These are phyloP conservation scores for Brachionus sp. DNA, from an alignment of 1,140 invertebrate genomes.

Conservation along the genomic window DNA sequence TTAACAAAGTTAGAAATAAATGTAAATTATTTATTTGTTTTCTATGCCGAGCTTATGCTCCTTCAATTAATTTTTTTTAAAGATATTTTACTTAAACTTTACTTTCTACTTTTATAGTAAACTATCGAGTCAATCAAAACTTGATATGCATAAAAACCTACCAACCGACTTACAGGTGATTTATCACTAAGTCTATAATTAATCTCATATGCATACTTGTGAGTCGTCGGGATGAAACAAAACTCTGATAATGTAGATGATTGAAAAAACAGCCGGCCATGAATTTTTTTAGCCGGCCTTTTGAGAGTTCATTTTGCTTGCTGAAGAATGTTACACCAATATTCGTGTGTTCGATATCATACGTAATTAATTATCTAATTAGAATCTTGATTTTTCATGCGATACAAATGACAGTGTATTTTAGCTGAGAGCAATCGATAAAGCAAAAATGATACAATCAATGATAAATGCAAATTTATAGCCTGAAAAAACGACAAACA, in stretches of 20 bases:
- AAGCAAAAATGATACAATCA: background rate
- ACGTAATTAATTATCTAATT: constrained; percentile 11
- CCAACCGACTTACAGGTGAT: background rate
- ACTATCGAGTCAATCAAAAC: background rate
- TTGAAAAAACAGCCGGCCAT: background rate
- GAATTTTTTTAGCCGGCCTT: background rate
- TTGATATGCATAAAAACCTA: background rate
- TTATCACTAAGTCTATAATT: background rate
- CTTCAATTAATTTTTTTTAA: too few species aligned
- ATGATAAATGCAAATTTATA: constrained; percentile 1
- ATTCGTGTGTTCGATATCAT: background rate
- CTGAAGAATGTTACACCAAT: background rate
- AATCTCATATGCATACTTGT: background rate
- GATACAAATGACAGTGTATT: background rate
- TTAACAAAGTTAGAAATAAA: too few species aligned
- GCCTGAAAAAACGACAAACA: background rate
- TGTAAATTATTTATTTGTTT: too few species aligned
- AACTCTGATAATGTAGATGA: background rate
- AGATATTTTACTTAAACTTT: too few species aligned
- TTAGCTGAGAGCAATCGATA: background rate
- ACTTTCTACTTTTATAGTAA: too few species aligned
- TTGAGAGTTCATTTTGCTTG: background rate
- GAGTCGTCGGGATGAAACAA: background rate
- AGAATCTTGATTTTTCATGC: background rate
- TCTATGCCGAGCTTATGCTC: too few species aligned